phyloP scores from a whole-genome alignment of 2,113 vertebrate species.

The Zosterops lateralis region DNA sequence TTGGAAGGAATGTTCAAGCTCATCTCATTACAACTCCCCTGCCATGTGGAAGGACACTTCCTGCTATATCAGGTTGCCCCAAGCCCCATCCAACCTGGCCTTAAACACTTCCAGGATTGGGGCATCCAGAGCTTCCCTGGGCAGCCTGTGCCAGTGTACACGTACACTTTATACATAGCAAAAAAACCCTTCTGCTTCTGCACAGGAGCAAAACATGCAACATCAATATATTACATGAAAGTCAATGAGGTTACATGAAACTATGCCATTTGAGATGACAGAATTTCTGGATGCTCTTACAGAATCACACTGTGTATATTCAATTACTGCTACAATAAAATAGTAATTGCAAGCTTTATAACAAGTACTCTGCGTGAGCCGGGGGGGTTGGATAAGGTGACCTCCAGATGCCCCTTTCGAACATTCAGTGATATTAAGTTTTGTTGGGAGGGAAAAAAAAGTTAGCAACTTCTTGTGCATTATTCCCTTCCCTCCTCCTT shows the following conservation, averaged over 20 bases:
- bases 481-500: not conserved
- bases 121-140: not conserved
- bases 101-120: not conserved
- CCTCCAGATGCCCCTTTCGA: rapidly evolving
- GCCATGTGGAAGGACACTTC: not conserved
- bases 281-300: not conserved
- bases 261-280: not conserved
- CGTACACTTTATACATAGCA: not conserved
- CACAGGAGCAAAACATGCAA: not conserved
- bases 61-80: too few species aligned
- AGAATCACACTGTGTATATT: not conserved
- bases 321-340: not conserved
- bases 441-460: not conserved
- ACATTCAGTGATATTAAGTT: not conserved
- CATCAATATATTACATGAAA: not conserved
- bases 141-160: not conserved
- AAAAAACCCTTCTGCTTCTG: not conserved
- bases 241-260: not conserved
- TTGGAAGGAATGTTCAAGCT: not conserved
- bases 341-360: not conserved
- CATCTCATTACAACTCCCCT: not conserved
- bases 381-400: not conserved
- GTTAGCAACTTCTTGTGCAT: not conserved
- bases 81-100: not conserved
- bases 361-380: not conserved